Evolutionary conservation across 1,140 invertebrate species (phyloP).

Genomic region (Nasonia longicornis): DNA sequence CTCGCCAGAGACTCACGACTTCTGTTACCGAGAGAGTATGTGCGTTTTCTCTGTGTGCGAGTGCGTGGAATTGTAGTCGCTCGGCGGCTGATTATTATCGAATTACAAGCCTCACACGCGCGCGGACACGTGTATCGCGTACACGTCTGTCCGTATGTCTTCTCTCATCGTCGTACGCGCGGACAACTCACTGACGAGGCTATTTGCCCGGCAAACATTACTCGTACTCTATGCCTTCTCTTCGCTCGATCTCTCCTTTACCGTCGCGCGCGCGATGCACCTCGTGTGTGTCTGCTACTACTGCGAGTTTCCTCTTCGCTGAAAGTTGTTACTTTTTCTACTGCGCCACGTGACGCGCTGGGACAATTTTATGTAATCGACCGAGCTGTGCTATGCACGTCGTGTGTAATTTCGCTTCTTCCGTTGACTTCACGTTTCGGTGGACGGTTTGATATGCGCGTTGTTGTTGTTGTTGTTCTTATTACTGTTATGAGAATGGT

Average conservation of each 20-base stretch:
- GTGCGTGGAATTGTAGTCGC: neutral
- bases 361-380: no score
- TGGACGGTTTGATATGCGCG: no score
- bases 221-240: neutral
- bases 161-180: neutral
- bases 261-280: no score
- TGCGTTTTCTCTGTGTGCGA: neutral
- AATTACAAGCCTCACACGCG: slow-evolving; percentile 15
- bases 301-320: neutral
- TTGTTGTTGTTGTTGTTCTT: no score
- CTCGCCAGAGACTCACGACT: no score
- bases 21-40: neutral
- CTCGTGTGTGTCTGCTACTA: neutral
- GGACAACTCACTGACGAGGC: neutral
- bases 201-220: neutral
- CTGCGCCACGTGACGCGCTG: neutral
- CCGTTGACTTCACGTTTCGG: neutral
- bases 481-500: no score
- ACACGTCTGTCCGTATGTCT: neutral
- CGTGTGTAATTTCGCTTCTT: neutral
- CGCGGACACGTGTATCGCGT: slow-evolving; percentile 2
- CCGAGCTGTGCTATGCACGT: neutral
- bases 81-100: slow-evolving; percentile 27
- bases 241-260: neutral
- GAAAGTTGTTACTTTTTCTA: no score